These are phyloP conservation scores for Achroia grisella DNA, from an alignment of 1,140 invertebrate species.

Conservation along the genomic window DNA sequence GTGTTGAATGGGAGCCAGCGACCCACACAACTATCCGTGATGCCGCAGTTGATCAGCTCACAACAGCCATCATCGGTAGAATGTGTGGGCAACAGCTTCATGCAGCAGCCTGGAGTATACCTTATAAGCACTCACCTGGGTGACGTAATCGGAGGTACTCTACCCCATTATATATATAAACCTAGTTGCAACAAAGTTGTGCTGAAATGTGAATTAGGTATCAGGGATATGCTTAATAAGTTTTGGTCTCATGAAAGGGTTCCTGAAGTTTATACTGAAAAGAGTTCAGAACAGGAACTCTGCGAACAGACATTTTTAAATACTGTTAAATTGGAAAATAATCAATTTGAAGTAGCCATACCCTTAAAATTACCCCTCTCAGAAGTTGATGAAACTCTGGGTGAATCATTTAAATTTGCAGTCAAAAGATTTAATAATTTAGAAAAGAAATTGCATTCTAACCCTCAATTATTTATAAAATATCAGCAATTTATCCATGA, in stretches of 20 bases:
- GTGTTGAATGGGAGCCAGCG: too few relatives aligned
- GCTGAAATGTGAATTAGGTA: slow-evolving; percentile 1
- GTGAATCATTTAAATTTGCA: slow-evolving; percentile 14
- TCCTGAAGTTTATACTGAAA: slow-evolving; percentile 1
- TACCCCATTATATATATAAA: background rate
- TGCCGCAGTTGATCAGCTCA: too few relatives aligned
- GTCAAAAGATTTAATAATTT: slow-evolving; percentile 14
- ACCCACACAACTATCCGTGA: too few relatives aligned
- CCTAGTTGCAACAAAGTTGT: background rate
- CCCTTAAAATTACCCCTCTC: slow-evolving; percentile 10
- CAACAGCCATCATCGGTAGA: too few relatives aligned
- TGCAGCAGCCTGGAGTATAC: too few relatives aligned
- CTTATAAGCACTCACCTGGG: too few relatives aligned
- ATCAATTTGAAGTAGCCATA: slow-evolving; percentile 11
- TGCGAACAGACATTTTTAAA: slow-evolving; percentile 9
- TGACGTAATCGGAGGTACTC: background rate
- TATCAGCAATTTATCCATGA: slow-evolving; percentile 16
- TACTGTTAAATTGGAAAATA: slow-evolving; percentile 10
- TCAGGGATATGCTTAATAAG: background rate
- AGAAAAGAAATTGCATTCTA: slow-evolving; percentile 11
- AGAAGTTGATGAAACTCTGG: slow-evolving; percentile 10
- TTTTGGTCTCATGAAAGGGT: slow-evolving; percentile 1
- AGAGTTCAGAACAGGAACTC: slow-evolving; percentile 2
- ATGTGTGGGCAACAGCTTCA: too few relatives aligned
- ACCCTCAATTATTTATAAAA: slow-evolving; percentile 3